Base-by-base conservation (phyloP, 2,113 vertebrate species). In the Benitochromis conjunctus region DNA sequence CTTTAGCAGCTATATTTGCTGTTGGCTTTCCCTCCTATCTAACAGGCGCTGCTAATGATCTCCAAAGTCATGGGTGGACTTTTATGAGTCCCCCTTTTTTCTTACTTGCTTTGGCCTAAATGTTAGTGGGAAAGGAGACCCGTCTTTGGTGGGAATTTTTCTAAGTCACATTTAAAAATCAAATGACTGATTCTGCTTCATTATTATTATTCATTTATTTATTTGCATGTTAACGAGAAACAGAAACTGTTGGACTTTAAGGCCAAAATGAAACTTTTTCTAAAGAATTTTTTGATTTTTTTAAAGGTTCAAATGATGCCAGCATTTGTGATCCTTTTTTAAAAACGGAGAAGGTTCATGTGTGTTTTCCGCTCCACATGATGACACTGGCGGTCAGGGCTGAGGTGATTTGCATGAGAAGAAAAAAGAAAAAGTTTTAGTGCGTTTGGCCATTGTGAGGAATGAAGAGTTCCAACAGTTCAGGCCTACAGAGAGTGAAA, bases 351-450 rank as follows among this genome's bases (percentile, higher is more conserved):
- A 64, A 26, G 66, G 10, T 96, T 89, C 41, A 34, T 93, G 90
- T 90, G 88, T 91, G 91, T 92, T 94, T 94, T 95, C 92, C 81
- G 92, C 97, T 97, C 96, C 97, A 93, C 96, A 95, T 94, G 96
- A 97, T 95, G 88, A 92, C 89, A 80, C 76, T 66, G 86, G 80
- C 55, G 11, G 82, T 83, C 96, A 86, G 66, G 84, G 97, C 97
- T 93, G 95, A 93, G 85, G 80, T 55, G 92, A 99, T 99, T 99
- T 98, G 97, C 98, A 99, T 99, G 96, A 98, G 97, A 98, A 99
- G 96, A 97, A 92, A 92, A 56, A 64, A 74, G 62, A 87, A 82
- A 93, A 95, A 97, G 97, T 97, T 98, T 98, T 97, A 97, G 97
- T 97, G 98, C 97, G 95, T 98, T 98, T 97, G 94, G 94, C 92